Evolutionary conservation across 2,797 vertebrate genomes (phyloP), one percentile per base, ranked within the genome.

Genomic region (Falco rusticolus): DNA sequence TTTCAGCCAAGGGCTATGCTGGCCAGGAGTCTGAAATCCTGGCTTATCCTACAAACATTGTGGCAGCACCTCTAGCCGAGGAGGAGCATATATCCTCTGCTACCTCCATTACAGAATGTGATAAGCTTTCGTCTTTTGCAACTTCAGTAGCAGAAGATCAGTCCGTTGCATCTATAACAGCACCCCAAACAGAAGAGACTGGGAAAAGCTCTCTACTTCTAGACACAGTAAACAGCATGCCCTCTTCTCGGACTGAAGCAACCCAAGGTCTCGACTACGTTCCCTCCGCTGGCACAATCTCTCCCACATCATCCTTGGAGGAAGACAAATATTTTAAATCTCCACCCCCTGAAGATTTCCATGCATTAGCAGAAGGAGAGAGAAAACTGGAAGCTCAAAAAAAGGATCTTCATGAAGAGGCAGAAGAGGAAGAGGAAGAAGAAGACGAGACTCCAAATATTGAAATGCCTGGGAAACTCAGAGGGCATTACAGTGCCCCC

Each of bases 271-370:
- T 99, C 15, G 99, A 99, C 90, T 99, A 99, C 3, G 98, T 99
- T 34, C 99, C 99, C 60, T 99, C 99, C 0, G 99, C 99, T 43
- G 99, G 99, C 78, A 99, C 99, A 59, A 99, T 99, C 95, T 99
- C 99, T 50, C 99, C 99, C 77, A 99, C 99, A 8, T 99, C 99
- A 81, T 99, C 99, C 43, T 96, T 99, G 84, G 99, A 99, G 97
- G 99, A 99, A 85, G 99, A 99, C 97, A 99, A 99, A 89, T 99
- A 98, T 97, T 99, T 99, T 88, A 99, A 99, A 96, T 99, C 99
- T 84, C 99, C 99, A 47, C 99, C 99, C 33, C 99, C 98, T 51
- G 99, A 99, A 91, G 99, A 99, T 54, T 99, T 98, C 95, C 98
- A 99, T 74, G 98, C 98, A 5, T 96, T 98, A 33, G 95, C 98